Percentiles rank a stretch among this genome's conserved stretches.
phyloP scores from a whole-genome alignment of 2,113 vertebrate species.

The Bubo bubo region DNA sequence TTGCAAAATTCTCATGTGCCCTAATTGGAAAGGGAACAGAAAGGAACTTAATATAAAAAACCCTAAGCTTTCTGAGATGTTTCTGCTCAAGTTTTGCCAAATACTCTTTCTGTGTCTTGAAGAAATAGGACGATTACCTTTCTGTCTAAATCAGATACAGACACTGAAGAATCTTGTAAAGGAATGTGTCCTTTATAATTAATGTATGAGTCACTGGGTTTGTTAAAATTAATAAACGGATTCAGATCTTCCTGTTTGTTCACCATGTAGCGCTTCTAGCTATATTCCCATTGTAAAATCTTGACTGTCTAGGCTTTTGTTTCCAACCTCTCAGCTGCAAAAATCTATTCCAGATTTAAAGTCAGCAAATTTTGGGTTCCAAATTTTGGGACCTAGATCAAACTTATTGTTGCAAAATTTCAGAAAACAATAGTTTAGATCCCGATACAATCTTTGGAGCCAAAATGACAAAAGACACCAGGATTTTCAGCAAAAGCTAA shows the following conservation, averaged over 20 bases:
- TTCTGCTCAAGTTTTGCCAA: neutral
- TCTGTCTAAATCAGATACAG: neutral
- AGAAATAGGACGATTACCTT: neutral
- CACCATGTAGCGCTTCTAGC: neutral
- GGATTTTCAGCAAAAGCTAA: neutral
- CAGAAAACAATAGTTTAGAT: neutral
- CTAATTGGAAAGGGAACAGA: neutral
- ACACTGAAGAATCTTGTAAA: neutral
- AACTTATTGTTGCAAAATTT: neutral
- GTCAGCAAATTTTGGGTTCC: neutral
- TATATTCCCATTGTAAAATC: neutral
- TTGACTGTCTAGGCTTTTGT: neutral
- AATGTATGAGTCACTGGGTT: neutral
- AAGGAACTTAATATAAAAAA: neutral
- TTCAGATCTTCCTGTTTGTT: neutral
- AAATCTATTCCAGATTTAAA: constrained; percentile 15
- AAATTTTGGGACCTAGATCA: neutral
- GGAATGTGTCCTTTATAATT: neutral
- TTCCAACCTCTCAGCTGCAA: neutral
- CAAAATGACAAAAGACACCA: neutral
- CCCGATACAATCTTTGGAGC: neutral
- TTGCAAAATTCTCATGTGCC: neutral
- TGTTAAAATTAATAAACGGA: neutral
- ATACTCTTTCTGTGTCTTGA: neutral
- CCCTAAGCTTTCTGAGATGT: neutral